Percentiles rank a stretch among this genome's conserved stretches.
These are phyloP conservation scores for Triops longicaudatus DNA, from an alignment of 1,140 invertebrate genomes.

Conservation along the genomic window DNA sequence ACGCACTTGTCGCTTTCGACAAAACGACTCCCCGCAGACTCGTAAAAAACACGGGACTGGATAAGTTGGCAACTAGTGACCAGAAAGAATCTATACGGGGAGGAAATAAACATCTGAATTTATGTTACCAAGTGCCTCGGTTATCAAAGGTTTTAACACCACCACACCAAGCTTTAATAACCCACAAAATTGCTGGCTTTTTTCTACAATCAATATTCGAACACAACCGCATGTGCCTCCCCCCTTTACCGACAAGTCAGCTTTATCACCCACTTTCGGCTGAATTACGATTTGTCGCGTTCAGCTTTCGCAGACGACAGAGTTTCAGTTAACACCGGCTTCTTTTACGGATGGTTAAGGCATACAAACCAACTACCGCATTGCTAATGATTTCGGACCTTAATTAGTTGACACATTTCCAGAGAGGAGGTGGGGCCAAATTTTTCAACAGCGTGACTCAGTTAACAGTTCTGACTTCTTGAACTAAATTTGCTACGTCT, in stretches of 20 bases:
- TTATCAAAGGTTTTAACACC: not conserved
- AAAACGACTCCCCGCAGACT: slow-evolving; percentile 10
- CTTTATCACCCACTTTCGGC: not conserved
- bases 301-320: too few relatives aligned
- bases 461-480: too few relatives aligned
- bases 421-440: too few relatives aligned
- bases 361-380: too few relatives aligned
- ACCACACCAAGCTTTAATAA: slow-evolving; percentile 4
- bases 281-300: too few relatives aligned
- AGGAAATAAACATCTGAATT: slow-evolving; percentile 1
- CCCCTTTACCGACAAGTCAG: not conserved
- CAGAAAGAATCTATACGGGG: not conserved
- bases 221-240: not conserved
- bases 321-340: too few relatives aligned
- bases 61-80: not conserved
- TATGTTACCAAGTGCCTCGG: not conserved
- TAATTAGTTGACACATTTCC: too few relatives aligned
- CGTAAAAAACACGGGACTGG: not conserved
- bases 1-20: slow-evolving; percentile 7
- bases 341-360: too few relatives aligned
- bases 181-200: not conserved
- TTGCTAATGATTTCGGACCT: too few relatives aligned
- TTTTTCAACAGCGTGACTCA: too few relatives aligned
- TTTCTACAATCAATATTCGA: not conserved
- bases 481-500: too few relatives aligned